phyloP scores from a whole-genome alignment of 2,113 vertebrate species.

The Panurus biarmicus region DNA sequence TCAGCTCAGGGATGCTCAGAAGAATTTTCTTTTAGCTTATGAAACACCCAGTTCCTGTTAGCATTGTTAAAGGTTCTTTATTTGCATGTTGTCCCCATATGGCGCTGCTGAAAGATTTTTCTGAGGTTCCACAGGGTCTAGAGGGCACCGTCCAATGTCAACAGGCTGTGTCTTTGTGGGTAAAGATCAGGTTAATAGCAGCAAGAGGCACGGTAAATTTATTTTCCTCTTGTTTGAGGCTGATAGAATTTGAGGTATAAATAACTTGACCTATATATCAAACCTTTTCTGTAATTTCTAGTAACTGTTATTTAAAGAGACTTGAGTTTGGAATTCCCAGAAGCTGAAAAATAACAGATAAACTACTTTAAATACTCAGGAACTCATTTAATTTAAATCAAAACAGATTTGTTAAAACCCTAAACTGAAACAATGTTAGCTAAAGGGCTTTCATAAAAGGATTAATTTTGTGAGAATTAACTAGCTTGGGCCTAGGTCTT shows the following conservation, averaged over 20 bases:
- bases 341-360: conserved; percentile 1
- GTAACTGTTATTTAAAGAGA: not conserved
- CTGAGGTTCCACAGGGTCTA: not conserved
- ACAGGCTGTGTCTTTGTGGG: not conserved
- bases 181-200: not conserved
- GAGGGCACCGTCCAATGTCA: not conserved
- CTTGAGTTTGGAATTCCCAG: not conserved
- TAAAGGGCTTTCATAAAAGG: conserved; percentile 2
- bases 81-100: not conserved
- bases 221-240: not conserved
- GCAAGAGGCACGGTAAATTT: not conserved
- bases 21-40: not conserved
- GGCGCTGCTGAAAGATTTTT: not conserved
- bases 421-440: not conserved
- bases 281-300: not conserved
- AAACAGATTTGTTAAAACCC: not conserved
- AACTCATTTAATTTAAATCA: conserved; percentile 7
- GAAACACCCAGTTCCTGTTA: not conserved
- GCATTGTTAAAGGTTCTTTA: not conserved
- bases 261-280: not conserved
- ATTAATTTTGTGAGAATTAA: conserved; percentile 2
- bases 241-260: not conserved
- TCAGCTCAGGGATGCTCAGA: not conserved
- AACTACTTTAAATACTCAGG: not conserved
- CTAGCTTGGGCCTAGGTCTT: not conserved